phyloP scores from a whole-genome alignment of 2,113 vertebrate genomes.

The Gambusia holbrooki region DNA sequence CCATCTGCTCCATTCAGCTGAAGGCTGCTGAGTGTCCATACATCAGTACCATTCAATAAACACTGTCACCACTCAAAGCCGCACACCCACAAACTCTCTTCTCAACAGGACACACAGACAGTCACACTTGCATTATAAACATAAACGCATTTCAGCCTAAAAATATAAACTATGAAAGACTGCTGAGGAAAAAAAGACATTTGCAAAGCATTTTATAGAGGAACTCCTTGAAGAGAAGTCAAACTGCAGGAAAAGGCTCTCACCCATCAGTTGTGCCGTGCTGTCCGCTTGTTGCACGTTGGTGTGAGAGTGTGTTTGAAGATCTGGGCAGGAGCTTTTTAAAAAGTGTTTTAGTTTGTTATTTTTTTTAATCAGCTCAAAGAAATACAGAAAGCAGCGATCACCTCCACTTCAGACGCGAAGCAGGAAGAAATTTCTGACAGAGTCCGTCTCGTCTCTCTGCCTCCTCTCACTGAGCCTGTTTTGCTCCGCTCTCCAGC shows the following conservation, averaged over 20 bases:
- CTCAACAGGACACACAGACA: background rate
- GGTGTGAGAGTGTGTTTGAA: slow-evolving; percentile 16
- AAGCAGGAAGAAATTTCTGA: slow-evolving; percentile 38
- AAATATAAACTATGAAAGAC: background rate
- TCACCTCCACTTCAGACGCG: slow-evolving; percentile 48
- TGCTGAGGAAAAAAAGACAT: background rate
- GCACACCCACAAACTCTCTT: slow-evolving; percentile 51
- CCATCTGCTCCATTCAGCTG: slow-evolving; percentile 75
- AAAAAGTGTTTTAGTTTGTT: slow-evolving; percentile 4
- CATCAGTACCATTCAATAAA: slow-evolving; percentile 74
- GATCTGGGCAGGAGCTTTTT: slow-evolving; percentile 4
- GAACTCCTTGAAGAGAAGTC: background rate
- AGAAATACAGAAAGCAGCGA: slow-evolving; percentile 30
- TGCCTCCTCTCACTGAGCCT: slow-evolving; percentile 48
- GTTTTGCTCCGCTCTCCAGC: slow-evolving; percentile 62
- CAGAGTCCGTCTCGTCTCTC: slow-evolving; percentile 49
- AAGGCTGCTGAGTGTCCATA: slow-evolving; percentile 57
- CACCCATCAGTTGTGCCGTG: slow-evolving; percentile 78
- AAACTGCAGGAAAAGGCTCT: slow-evolving; percentile 47
- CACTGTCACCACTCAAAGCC: slow-evolving; percentile 58
- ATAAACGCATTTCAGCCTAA: slow-evolving; percentile 1
- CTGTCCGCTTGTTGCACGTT: slow-evolving; percentile 34
- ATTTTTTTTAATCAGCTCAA: slow-evolving; percentile 14
- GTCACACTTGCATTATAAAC: background rate
- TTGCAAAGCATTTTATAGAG: background rate